Conservation (phyloP, 2,113 vertebrate species). For the Gadus macrocephalus region DNA sequence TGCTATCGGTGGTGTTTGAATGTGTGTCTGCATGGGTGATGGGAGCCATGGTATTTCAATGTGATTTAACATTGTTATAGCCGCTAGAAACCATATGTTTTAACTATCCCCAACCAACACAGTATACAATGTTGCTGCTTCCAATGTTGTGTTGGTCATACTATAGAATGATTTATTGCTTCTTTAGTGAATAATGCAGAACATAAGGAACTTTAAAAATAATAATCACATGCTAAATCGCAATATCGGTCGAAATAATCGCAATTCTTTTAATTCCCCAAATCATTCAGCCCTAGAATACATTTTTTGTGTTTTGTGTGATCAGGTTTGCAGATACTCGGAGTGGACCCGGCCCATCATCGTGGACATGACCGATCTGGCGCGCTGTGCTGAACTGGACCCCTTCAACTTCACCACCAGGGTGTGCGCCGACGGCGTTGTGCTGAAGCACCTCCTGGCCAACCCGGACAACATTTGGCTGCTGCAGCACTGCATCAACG, state of each 20-base stretch:
- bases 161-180: too few species aligned
- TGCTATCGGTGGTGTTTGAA: too few species aligned
- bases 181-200: too few species aligned
- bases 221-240: too few species aligned
- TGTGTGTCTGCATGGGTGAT: too few species aligned
- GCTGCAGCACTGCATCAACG: slow-evolving; percentile 65
- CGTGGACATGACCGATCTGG: slow-evolving; percentile 72
- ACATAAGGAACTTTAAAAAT: too few species aligned
- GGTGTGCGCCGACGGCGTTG: slow-evolving; percentile 64
- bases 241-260: too few species aligned
- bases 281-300: not conserved
- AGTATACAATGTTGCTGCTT: too few species aligned
- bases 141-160: too few species aligned
- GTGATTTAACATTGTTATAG: not conserved
- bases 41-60: not conserved
- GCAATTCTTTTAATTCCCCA: too few species aligned
- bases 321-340: slow-evolving; percentile 65
- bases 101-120: not conserved
- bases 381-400: slow-evolving; percentile 71
- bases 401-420: slow-evolving; percentile 65
- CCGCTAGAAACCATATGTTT: not conserved
- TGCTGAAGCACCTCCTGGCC: slow-evolving; percentile 66
- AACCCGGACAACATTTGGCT: slow-evolving; percentile 74
- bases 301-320: not conserved
- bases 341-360: slow-evolving; percentile 66